Conservation (phyloP, 1,140 invertebrate species). For the Palaemon carinicauda region DNA sequence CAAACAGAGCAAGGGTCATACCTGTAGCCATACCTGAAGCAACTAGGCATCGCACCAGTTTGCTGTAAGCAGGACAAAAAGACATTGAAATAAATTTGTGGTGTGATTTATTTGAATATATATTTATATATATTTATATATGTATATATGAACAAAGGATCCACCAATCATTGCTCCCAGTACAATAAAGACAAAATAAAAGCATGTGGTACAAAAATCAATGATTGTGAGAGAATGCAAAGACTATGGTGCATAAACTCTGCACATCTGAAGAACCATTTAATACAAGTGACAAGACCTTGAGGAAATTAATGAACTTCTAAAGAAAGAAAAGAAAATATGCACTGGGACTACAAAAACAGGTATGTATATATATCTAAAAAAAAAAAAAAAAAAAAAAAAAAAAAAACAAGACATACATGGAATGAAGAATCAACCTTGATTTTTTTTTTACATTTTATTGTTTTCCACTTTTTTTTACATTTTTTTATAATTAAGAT, state of each 20-base stretch:
- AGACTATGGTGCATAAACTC: neutral
- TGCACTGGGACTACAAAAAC: too few species aligned
- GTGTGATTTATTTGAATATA: conserved; percentile 30
- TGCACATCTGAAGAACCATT: neutral
- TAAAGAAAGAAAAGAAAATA: too few species aligned
- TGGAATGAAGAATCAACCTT: conserved; percentile 22
- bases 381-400: neutral
- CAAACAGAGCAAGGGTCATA: too few species aligned
- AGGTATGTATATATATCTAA: neutral
- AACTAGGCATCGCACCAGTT: too few species aligned
- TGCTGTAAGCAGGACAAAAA: too few species aligned
- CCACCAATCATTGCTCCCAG: conserved; percentile 24
- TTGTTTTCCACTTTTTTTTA: conserved; percentile 31
- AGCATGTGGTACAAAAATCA: conserved; percentile 15
- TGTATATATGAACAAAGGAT: conserved; percentile 23
- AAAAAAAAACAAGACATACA: conserved; percentile 10
- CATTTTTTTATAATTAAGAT: neutral
- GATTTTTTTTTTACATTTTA: conserved; percentile 13
- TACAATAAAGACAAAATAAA: conserved; percentile 9
- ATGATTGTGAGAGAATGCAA: neutral
- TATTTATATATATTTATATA: neutral
- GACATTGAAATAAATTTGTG: neutral
- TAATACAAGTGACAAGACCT: too few species aligned
- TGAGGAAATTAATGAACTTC: too few species aligned
- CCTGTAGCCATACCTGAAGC: too few species aligned